Evolutionary conservation across 2,888 invertebrate genomes (phyloP).

Genomic region (Thalpophila matura): DNA sequence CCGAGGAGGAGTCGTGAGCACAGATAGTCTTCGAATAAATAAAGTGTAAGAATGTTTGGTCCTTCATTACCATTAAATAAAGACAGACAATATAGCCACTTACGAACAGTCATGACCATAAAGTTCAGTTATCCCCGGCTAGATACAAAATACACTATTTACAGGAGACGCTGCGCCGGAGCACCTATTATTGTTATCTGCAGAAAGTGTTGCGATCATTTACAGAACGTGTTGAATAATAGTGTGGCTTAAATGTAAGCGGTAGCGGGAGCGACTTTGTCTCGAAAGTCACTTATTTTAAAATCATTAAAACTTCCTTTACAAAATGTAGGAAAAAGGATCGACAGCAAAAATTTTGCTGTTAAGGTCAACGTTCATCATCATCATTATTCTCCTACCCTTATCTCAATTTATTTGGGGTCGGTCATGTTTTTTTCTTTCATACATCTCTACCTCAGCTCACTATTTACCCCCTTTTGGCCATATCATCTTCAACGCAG

Average conservation of each 20-base stretch:
- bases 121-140: conserved; percentile 55
- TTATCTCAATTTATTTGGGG: no score
- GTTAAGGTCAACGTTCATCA: no score
- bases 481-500: no score
- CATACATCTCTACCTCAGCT: no score
- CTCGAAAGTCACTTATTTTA: no score
- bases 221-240: conserved; percentile 45
- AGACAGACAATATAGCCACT: conserved; percentile 30
- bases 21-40: neutral
- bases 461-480: no score
- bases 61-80: conserved; percentile 37
- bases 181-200: conserved; percentile 57
- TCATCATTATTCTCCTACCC: no score
- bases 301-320: no score
- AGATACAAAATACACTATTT: conserved; percentile 55
- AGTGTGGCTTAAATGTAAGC: conserved; percentile 23
- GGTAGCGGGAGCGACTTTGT: conserved; percentile 25
- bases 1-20: no score
- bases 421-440: no score
- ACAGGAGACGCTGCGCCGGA: conserved; percentile 47
- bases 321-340: no score
- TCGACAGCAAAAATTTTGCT: no score
- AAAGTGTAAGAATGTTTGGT: neutral
- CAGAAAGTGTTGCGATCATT: conserved; percentile 60
- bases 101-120: conserved; percentile 46